Evolutionary conservation across 2,113 vertebrate genomes (phyloP), one percentile per base, ranked within the genome.

Genomic region (Spilogale gracilis): DNA sequence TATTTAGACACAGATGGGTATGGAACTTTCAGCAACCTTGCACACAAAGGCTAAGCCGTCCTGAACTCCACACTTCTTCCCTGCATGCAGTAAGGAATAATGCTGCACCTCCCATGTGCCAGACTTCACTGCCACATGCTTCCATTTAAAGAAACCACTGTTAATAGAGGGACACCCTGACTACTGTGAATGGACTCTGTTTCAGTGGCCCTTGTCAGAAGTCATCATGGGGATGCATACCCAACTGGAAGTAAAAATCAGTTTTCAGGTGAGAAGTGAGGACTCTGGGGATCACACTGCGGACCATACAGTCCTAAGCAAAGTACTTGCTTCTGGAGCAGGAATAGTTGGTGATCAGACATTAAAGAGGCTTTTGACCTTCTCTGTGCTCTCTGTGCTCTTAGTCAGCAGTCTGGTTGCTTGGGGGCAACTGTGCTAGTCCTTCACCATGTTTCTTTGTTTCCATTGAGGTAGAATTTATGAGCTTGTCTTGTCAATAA

Each of bases 161-260:
- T 9, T 76, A 80, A 91, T 14, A 27, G 56, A 76, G 32, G n/a
- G 50, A 21, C 38, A n/a, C 14, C 54, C 45, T 67, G 69, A 56
- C 25, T 67, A 71, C 61, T 83, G 14, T 82, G 14, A 69, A 27
- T 0, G 25, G 14, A 94, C 13, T 67, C 1, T 20, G 56, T 90
- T 86, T 81, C 89, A 92, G 58, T 30, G 14, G 56, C 23, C 79
- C 84, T 78, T 61, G 65, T 48, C 11, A 60, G 61, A 95, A 60
- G 30, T 67, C 78, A 76, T 17, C 48, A 16, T 10, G 25, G 20
- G 32, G 7, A 38, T 4, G 45, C 16, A 27, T 4, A 80, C 25
- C 69, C 48, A 91, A 10, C 21, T 56, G 45, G 63, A 79, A 52
- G 54, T 30, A 32, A 63, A 87, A 14, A 5, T 45, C 65, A 58